A percentile compares a stretch with the other conserved stretches of the same genome.
phyloP scores from a whole-genome alignment of 2,888 invertebrate species.

The Himalopsyche kuldschensis region DNA sequence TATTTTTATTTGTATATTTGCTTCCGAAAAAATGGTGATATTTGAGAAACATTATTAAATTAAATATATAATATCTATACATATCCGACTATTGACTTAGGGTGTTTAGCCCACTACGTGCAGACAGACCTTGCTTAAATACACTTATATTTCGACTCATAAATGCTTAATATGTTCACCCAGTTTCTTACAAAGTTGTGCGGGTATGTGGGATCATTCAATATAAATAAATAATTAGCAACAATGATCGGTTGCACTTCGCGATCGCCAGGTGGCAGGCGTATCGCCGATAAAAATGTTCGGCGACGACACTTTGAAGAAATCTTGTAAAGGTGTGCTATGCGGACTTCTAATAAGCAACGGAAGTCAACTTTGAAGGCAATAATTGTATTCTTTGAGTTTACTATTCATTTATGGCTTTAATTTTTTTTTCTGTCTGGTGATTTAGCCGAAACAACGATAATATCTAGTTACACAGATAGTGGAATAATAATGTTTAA shows the following conservation, averaged over 20 bases:
- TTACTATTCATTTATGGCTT: no score
- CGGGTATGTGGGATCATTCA: slow-evolving; percentile 38
- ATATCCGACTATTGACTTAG: neutral
- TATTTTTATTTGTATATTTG: no score
- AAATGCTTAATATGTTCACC: neutral
- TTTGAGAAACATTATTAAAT: no score
- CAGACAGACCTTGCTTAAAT: neutral
- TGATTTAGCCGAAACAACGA: no score
- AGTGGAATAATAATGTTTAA: no score
- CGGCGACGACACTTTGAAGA: neutral
- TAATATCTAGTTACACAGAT: no score
- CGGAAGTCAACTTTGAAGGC: neutral
- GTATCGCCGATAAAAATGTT: neutral
- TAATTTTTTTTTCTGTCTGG: no score
- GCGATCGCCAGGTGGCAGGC: neutral
- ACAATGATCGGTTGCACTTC: slow-evolving; percentile 1
- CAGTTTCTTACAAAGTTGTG: slow-evolving; percentile 12
- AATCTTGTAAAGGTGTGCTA: neutral
- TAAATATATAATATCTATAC: no score
- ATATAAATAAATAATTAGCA: slow-evolving; percentile 22
- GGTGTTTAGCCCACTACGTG: neutral
- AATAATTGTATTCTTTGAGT: neutral
- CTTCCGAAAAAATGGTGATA: no score
- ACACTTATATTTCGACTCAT: neutral
- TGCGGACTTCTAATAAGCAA: neutral